Evolutionary conservation across 2,888 invertebrate genomes (phyloP).

Genomic region (Hipparchia semele): DNA sequence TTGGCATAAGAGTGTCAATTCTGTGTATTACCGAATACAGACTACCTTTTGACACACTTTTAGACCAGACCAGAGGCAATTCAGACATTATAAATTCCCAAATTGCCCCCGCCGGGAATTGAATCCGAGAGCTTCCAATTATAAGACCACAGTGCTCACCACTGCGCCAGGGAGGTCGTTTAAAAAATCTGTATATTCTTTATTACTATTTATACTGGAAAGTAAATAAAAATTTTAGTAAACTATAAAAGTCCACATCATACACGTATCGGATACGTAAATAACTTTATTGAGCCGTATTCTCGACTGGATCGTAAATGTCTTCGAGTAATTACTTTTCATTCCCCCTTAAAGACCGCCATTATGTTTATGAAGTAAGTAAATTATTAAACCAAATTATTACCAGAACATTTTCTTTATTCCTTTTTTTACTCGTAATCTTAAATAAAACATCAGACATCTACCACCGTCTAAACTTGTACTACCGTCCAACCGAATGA

Average conservation of each 20-base stretch:
- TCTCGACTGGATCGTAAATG: slow-evolving; percentile 75
- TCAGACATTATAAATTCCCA: too few relatives aligned
- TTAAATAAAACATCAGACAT: too few relatives aligned
- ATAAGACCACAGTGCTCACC: too few relatives aligned
- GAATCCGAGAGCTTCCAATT: too few relatives aligned
- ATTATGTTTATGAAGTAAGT: slow-evolving; percentile 35
- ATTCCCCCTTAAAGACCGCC: slow-evolving; percentile 68
- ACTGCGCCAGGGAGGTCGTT: too few relatives aligned
- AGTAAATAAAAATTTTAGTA: slow-evolving; percentile 16
- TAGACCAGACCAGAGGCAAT: too few relatives aligned
- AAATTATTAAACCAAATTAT: slow-evolving; percentile 54
- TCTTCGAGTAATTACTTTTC: slow-evolving; percentile 76
- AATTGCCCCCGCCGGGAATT: too few relatives aligned
- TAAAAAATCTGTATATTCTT: neutral
- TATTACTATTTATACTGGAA: neutral
- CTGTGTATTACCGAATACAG: too few relatives aligned
- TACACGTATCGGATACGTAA: slow-evolving; percentile 69
- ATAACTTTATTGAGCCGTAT: slow-evolving; percentile 78
- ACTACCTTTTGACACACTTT: too few relatives aligned
- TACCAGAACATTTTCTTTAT: neutral
- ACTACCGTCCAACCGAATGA: too few relatives aligned
- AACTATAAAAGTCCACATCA: slow-evolving; percentile 50
- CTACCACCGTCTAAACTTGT: too few relatives aligned
- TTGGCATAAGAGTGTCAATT: slow-evolving; percentile 54
- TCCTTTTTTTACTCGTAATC: neutral